Base-by-base conservation (phyloP, 2,113 vertebrate species). In the Callipepla californica region DNA sequence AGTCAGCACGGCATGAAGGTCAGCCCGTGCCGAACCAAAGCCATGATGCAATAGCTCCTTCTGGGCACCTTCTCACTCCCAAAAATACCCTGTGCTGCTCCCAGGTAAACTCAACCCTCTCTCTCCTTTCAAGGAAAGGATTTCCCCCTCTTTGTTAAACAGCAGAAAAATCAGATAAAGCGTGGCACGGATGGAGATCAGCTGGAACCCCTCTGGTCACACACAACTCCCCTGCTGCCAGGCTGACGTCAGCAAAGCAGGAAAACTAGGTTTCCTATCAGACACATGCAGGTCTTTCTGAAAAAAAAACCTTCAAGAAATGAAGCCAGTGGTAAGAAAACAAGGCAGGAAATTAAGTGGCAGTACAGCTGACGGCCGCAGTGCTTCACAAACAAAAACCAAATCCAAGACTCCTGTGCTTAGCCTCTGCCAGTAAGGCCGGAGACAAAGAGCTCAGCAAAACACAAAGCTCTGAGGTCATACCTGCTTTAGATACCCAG, bases 231-330 rank as follows among this genome's bases (percentile, higher is more conserved):
- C 34, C 34, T 22, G 67, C 58, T 59, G 69, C 36, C 78, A 65
- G 48, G 23, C 66, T 30, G 30, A 20, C 1, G 3, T 13, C 5
- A 1, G 28, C 22, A 44, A 72, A 15, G 11, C 55, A 34, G 36
- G 53, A 47, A 58, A 90, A 57, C 21, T 3, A 1, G 13, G 38
- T 80, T 62, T 55, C 23, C 40, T 55, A 2, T 16, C 44, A 44
- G 2, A 57, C 42, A 51, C 13, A n/a, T 0, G 23, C 7, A 57
- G 11, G 13, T 36, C n/a, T 9, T 26, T 34, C 7, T 8, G 25
- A 59, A 30, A 65, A 59, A 65, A 59, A 21, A n/a, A 15, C 15
- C 42, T 40, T 9, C 38, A 22, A 23, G 30, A 61, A 51, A 11
- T 2, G 3, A 68, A 80, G 80, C 19, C 15, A 10, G 57, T 7